Evolutionary conservation across 92 coral and sea anemone species (phyloP), one percentile per base, ranked within the genome.

Genomic region (Siderastrea radians): DNA sequence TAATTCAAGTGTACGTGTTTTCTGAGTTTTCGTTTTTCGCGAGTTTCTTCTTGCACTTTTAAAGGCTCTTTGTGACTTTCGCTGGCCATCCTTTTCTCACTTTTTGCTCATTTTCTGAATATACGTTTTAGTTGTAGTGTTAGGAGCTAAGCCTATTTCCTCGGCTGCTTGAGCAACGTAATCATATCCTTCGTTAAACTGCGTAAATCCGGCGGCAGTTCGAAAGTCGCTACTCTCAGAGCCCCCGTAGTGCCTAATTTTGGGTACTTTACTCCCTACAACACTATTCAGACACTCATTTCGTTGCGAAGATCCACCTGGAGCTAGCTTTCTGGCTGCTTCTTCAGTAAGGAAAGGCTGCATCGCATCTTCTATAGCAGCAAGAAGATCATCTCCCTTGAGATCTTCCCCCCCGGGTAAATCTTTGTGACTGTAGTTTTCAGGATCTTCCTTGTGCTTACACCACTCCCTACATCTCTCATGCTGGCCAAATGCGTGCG

Each of bases 401-500:
- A n/a, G n/a, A n/a, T n/a, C n/a, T n/a, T n/a, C n/a, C 48, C 75
- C 81, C 72, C 60, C 10, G n/a, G 60, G 60, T 7, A 55, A 13
- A 73, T 49, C 64, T 45, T 72, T 72, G 80, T 85, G 85, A n/a
- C 26, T 69, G 49, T 81, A 88, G 69, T 47, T 81, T 17, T 1
- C 50, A 13, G 82, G 89, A 19, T 89, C 89, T 8, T 48, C 43
- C 53, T 73, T 54, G 88, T 81, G 49, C 57, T 60, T 68, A 70
- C 92, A 89, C 92, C 92, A 89, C 9, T 54, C 79, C 10, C 72
- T 74, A 54, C 92, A 89, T 6, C 46, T 14, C 16, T 68, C 51
- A 52, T 89, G 92, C 44, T 89, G 80, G 9, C 92, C 89, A 68
- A 89, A 83, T 7, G 92, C 89, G 55, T 89, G 92, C 3, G 92